Percentiles rank a stretch among this genome's conserved stretches.
phyloP scores from a whole-genome alignment of 2,888 invertebrate genomes.

The Calliphora vomitoria region DNA sequence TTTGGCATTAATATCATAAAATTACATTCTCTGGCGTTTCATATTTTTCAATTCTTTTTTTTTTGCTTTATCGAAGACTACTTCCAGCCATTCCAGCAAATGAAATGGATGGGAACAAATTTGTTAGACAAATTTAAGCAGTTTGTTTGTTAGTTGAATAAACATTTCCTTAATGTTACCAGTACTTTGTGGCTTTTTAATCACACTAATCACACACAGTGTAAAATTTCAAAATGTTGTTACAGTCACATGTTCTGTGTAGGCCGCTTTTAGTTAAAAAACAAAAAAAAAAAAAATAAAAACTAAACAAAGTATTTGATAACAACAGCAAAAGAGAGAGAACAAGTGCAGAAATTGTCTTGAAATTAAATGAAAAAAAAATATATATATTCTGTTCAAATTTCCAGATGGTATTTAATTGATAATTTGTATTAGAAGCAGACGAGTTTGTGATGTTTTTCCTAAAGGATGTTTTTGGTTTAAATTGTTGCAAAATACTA shows the following conservation, averaged over 20 bases:
- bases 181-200: constrained; percentile 42
- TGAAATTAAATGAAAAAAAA: constrained; percentile 10
- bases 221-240: constrained; percentile 60
- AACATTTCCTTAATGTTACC: constrained; percentile 61
- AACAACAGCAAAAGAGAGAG: constrained; percentile 27
- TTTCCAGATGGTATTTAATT: constrained; percentile 58
- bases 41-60: neutral
- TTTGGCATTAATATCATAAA: constrained; percentile 69
- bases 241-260: constrained; percentile 55
- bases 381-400: constrained; percentile 28
- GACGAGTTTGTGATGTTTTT: neutral
- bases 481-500: constrained; percentile 19
- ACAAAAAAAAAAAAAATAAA: too few species aligned
- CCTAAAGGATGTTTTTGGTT: neutral
- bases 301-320: constrained; percentile 57
- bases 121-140: constrained; percentile 40
- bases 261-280: constrained; percentile 52
- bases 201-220: constrained; percentile 54
- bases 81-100: neutral
- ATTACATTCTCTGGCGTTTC: constrained; percentile 35
- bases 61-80: neutral
- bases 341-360: constrained; percentile 66
- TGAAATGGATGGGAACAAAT: constrained; percentile 56
- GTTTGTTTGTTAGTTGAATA: constrained; percentile 15
- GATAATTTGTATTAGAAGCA: constrained; percentile 43